phyloP scores from a whole-genome alignment of 2,113 vertebrate genomes.

The Smithornis capensis region DNA sequence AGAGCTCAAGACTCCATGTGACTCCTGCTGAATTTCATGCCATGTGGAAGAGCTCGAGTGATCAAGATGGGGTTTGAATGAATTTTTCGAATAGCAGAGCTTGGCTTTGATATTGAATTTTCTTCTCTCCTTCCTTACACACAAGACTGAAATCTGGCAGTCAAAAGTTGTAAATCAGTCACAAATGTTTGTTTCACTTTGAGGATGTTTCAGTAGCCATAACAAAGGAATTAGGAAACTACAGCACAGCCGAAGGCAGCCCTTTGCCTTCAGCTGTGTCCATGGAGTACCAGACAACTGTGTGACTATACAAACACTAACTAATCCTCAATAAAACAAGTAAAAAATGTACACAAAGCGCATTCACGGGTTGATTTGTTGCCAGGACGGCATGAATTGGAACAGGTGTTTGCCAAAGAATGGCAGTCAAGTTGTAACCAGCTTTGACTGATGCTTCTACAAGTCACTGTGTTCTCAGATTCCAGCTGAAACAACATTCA shows the following conservation, averaged over 20 bases:
- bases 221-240: not conserved
- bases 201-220: not conserved
- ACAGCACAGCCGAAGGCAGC: not conserved
- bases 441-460: not conserved
- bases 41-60: not conserved
- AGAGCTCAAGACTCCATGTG: not conserved
- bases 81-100: not conserved
- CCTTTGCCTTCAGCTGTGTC: not conserved
- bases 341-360: not conserved
- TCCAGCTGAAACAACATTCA: not conserved
- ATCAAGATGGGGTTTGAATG: not conserved
- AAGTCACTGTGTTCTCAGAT: not conserved
- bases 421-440: not conserved
- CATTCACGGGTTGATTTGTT: rapidly evolving
- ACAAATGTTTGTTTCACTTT: not conserved
- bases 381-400: not conserved
- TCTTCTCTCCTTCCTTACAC: not conserved
- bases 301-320: not conserved
- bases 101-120: not conserved
- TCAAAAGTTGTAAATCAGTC: not conserved
- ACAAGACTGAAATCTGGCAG: not conserved
- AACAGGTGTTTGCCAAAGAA: not conserved
- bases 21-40: not conserved
- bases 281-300: not conserved
- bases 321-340: slow-evolving; percentile 16